These are phyloP conservation scores for Idaea straminata DNA, from an alignment of 2,888 invertebrate genomes.

Conservation along the genomic window DNA sequence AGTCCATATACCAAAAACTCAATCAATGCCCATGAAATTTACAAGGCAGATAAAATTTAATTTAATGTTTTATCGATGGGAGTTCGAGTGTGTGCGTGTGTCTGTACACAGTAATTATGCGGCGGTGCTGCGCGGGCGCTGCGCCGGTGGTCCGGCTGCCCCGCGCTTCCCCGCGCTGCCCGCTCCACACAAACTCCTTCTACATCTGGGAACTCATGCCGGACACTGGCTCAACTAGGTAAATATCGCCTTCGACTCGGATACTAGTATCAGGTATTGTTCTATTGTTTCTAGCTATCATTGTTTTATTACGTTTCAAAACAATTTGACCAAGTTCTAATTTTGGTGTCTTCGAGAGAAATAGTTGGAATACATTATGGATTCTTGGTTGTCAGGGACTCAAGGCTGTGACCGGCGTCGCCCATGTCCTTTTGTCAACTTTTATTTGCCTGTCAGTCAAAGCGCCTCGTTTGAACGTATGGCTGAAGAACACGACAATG, in stretches of 20 bases:
- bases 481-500: slow-evolving; percentile 64
- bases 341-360: slow-evolving; percentile 36
- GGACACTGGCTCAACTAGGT: slow-evolving; percentile 51
- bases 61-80: slow-evolving; percentile 70
- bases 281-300: slow-evolving; percentile 40
- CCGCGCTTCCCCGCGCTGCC: slow-evolving; percentile 34
- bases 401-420: slow-evolving; percentile 22
- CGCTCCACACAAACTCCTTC: slow-evolving; percentile 50
- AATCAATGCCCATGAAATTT: slow-evolving; percentile 72
- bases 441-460: slow-evolving; percentile 76
- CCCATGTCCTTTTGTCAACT: slow-evolving; percentile 56
- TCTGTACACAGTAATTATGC: slow-evolving; percentile 76
- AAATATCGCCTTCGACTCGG: slow-evolving; percentile 39
- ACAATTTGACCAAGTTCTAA: slow-evolving; percentile 32
- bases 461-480: slow-evolving; percentile 54
- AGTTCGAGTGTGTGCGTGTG: slow-evolving; percentile 55
- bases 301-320: slow-evolving; percentile 34
- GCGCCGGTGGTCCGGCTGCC: slow-evolving; percentile 72
- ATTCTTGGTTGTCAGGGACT: slow-evolving; percentile 12
- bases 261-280: slow-evolving; percentile 40
- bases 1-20: slow-evolving; percentile 58
- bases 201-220: slow-evolving; percentile 67
- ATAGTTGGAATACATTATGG: slow-evolving; percentile 57
- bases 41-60: slow-evolving; percentile 75
- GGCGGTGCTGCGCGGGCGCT: slow-evolving; percentile 69